Base-by-base conservation (phyloP, 1,140 invertebrate genomes). In the Araneus ventricosus region DNA sequence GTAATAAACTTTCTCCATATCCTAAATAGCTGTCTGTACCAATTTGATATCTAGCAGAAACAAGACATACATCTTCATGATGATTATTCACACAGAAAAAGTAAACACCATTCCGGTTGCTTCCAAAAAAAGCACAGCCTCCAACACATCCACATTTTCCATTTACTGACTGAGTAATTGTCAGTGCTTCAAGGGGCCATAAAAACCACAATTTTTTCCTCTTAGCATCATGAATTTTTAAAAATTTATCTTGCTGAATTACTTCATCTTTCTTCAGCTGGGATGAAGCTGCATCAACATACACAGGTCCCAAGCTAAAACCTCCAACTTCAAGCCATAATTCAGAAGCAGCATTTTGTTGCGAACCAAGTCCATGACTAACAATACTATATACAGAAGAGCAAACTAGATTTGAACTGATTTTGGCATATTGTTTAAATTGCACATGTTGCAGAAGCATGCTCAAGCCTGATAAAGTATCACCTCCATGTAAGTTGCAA, bases 131-230 rank as follows among this genome's bases (percentile, higher is more conserved):
- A 24, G 96, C 96, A 95, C 98, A 99, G 0, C 98, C 98, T 4
- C 99, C 99, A 70, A 98, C 97, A 95, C 99, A 99, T 0, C 98
- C 99, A 95, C 99, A 99, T 94, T 97, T 97, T n/a, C 96, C 96
- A 10, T 96, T 94, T n/a, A 95, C 94, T 57, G 94, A 30, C 95
- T 94, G 96, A 96, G 96, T 88, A 94, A 95, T 93, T 94, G 96
- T 86, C 8, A 95, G 96, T 22, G 61, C 82, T 94, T 97, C 97
- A 94, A 96, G 22, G 1, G 97, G 97, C 99, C 99, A 99, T 1
- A 99, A 95, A 95, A 99, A 99, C 98, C 98, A 99, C 14, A 99
- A 96, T 93, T 98, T 96, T 95, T 98, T 98, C 0, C 97, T 97
- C 93, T 97, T 97, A 59, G 97, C 97, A 95, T 99, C 99, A 95